phyloP scores from a whole-genome alignment of 92 coral and sea anemone species.

The Porites cylindrica region DNA sequence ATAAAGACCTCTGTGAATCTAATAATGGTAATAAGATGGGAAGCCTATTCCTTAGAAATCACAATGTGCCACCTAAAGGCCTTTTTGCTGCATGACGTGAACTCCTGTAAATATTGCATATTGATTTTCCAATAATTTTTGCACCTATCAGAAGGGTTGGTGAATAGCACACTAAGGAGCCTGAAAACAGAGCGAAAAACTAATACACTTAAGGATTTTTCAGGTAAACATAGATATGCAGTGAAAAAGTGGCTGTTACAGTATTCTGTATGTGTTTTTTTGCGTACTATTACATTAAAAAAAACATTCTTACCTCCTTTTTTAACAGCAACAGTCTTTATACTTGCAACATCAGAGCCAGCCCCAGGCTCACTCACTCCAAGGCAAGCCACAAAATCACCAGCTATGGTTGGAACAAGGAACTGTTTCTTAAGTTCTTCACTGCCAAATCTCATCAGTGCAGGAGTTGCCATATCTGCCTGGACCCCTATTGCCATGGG shows the following conservation, averaged over 20 bases:
- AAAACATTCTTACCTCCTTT: slow-evolving; percentile 79
- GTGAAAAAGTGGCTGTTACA: background rate
- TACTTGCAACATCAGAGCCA: slow-evolving; percentile 99
- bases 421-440: slow-evolving; percentile 91
- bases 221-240: background rate
- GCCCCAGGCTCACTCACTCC: slow-evolving; percentile 99
- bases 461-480: slow-evolving; percentile 96
- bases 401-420: slow-evolving; percentile 92
- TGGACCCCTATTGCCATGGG: slow-evolving; percentile 99
- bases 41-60: too few species aligned
- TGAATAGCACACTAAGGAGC: too few species aligned
- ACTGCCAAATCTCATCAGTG: slow-evolving; percentile 94
- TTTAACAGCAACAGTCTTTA: slow-evolving; percentile 93
- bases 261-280: background rate
- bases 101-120: too few species aligned
- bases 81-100: too few species aligned
- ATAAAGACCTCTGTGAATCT: too few species aligned
- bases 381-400: slow-evolving; percentile 96
- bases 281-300: background rate
- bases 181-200: too few species aligned
- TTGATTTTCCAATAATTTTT: too few species aligned
- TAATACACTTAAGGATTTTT: too few species aligned
- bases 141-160: too few species aligned
- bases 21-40: too few species aligned
- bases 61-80: too few species aligned